Conservation (phyloP, 2,797 vertebrate genomes). For the Danionella dracula region DNA sequence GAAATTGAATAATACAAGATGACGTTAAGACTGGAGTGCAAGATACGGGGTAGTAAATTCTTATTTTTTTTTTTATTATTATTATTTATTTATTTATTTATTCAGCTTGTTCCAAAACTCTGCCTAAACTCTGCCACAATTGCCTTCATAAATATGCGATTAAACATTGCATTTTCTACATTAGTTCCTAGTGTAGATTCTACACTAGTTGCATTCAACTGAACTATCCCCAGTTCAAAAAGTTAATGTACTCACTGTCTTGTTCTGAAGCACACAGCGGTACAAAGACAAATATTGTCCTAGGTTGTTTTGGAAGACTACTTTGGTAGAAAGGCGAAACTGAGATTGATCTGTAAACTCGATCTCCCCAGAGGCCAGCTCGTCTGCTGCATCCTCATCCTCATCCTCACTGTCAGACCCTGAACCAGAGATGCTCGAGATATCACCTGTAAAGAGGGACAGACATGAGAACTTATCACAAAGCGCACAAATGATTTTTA, state of each 20-base stretch:
- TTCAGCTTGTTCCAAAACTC: too few relatives aligned
- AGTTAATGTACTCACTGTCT: constrained; percentile 62
- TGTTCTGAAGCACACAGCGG: constrained; percentile 74
- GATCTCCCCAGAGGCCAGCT: constrained; percentile 42
- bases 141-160: too few relatives aligned
- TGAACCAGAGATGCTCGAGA: constrained; percentile 95
- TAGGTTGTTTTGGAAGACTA: constrained; percentile 75
- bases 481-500: background rate
- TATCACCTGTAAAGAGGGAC: constrained; percentile 69
- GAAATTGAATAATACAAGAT: too few relatives aligned
- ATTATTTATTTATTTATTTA: too few relatives aligned
- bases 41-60: too few relatives aligned
- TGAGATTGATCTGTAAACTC: constrained; percentile 25
- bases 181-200: too few relatives aligned
- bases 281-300: constrained; percentile 78
- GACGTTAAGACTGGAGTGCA: too few relatives aligned
- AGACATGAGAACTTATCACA: background rate
- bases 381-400: constrained; percentile 19
- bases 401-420: constrained; percentile 71
- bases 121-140: too few relatives aligned
- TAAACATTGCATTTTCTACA: too few relatives aligned
- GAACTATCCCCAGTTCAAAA: too few relatives aligned
- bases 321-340: constrained; percentile 57
- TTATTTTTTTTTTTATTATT: too few relatives aligned
- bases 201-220: too few relatives aligned